Conservation (phyloP, 2,797 vertebrate species). For the Heliangelus exortis region DNA sequence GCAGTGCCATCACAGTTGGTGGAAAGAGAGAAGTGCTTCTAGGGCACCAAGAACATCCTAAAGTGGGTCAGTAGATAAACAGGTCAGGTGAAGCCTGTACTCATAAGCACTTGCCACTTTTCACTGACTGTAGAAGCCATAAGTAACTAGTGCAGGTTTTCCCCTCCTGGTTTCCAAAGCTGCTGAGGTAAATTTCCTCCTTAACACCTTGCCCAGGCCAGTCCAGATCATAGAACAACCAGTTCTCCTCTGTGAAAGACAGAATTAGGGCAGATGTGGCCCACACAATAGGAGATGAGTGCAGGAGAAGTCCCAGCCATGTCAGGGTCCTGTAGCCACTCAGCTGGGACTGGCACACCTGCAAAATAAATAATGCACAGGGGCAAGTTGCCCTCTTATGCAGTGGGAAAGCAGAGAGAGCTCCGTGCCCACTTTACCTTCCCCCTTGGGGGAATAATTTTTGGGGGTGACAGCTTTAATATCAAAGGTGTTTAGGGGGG, state of each 20-base stretch:
- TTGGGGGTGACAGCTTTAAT: neutral
- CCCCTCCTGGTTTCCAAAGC: neutral
- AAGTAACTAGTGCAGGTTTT: neutral
- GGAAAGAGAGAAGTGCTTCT: neutral
- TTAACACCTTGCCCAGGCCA: neutral
- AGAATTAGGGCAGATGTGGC: neutral
- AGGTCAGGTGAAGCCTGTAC: neutral
- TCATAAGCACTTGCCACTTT: neutral
- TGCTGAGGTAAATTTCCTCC: neutral
- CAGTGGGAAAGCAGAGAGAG: neutral
- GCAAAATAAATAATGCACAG: neutral
- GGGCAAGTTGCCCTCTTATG: neutral
- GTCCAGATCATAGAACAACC: neutral
- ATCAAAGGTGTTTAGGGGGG: neutral
- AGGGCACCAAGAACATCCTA: neutral
- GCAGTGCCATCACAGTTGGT: neutral
- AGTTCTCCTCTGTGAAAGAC: neutral
- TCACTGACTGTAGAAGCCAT: neutral
- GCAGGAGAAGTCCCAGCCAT: neutral
- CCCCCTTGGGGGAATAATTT: neutral
- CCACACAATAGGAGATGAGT: neutral
- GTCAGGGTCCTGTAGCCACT: neutral
- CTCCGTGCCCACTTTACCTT: neutral
- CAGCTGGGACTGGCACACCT: neutral
- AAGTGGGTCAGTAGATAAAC: neutral